Evolutionary conservation across 2,113 vertebrate genomes (phyloP).

Genomic region (Petromus typicus): DNA sequence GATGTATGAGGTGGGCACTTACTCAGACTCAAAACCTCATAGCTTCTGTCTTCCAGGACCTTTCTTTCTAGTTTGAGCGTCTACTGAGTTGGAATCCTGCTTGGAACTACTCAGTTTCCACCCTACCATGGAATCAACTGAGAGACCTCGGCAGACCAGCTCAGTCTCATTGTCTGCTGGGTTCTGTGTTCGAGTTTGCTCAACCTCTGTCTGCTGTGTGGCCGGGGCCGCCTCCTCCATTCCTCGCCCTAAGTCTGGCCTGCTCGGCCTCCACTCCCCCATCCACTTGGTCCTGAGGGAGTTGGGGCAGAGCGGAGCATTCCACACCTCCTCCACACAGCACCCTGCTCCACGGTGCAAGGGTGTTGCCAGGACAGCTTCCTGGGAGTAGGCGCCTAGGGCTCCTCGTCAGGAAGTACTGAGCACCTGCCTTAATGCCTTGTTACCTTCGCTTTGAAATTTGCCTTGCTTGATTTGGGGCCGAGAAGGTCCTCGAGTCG

Average conservation of each 20-base stretch:
- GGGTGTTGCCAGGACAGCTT: background rate
- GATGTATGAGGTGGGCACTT: background rate
- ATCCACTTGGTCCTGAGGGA: background rate
- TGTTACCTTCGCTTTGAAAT: background rate
- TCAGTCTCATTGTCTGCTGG: background rate
- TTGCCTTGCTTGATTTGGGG: background rate
- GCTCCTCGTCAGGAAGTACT: background rate
- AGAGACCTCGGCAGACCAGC: background rate
- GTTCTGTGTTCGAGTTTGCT: background rate
- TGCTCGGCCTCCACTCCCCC: background rate
- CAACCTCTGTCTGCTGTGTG: background rate
- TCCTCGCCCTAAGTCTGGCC: background rate
- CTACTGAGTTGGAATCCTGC: background rate
- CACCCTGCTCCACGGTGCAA: background rate
- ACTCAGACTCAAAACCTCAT: background rate
- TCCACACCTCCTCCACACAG: rapidly evolving
- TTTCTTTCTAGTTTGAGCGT: background rate
- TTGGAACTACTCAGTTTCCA: background rate
- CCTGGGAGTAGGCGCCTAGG: background rate
- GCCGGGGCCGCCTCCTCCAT: background rate
- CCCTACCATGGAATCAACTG: background rate
- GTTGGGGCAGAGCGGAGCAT: background rate
- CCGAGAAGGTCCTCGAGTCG: background rate
- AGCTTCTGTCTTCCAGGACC: background rate
- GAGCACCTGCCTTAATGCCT: too few relatives aligned